Base-by-base conservation (phyloP, 2,113 vertebrate species). In the Poeciliopsis prolifica region DNA sequence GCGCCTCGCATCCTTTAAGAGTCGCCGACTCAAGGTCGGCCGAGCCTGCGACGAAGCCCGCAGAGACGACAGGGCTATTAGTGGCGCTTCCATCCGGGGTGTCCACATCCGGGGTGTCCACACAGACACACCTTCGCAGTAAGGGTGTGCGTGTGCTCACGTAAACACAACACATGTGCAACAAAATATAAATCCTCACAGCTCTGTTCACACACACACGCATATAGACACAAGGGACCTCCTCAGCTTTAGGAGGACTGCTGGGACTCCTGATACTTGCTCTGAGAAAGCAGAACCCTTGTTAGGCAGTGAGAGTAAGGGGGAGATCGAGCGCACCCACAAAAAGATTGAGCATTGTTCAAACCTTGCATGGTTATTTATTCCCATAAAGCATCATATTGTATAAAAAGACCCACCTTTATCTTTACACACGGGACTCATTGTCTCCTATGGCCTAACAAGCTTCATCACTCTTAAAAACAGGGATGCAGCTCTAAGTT, bases 31-130 rank as follows among this genome's bases (percentile, higher is more conserved):
- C 87, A 92, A 90, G 90, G 89, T 90, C 87, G 14, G 71, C 74
- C 19, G 10, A 83, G 82, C 86, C 82, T 82, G 82, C 86, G 82
- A 68, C 78, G 82, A 70, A 85, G 82, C 77, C 90, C 81, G n/a
- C 77, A 78, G 89, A 89, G 87, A 90, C 87, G 68, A 85, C 85
- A 80, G 83, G 75, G 84, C 86, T 88, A 89, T 92, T 90, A 90
- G 89, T 83, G 83, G 82, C 81, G 69, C 74, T 83, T 78, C 79
- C 77, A 64, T 70, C 66, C 72, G 60, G 78, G 75, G 80, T 48
- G 35, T 51, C n/a, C 69, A 28, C 54, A 48, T 70, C 66, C 72
- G 60, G 78, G 75, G 80, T 48, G 35, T 51, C n/a, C 69, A 28
- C 54, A 48, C 65, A 54, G 30, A 74, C 80, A 64, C 61, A 75